Percentiles rank a stretch among this genome's conserved stretches.
Evolutionary conservation across 2,888 invertebrate genomes (phyloP).

Genomic region (Aporophyla nigra): DNA sequence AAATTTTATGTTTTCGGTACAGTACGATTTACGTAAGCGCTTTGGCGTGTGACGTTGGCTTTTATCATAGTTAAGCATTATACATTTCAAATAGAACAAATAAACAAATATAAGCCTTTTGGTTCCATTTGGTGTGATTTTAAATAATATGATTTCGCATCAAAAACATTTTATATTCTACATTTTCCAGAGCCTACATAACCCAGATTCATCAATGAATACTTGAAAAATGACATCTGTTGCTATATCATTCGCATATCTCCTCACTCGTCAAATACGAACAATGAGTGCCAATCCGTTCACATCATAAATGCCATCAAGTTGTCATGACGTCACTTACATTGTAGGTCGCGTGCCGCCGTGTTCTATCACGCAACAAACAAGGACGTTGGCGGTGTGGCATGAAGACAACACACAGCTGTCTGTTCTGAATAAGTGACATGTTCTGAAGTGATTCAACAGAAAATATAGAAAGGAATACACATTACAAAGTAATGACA

Average conservation of each 20-base stretch:
- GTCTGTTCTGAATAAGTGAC: not conserved
- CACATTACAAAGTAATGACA: not conserved
- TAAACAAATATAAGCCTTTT: not conserved
- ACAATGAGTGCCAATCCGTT: conserved; percentile 21
- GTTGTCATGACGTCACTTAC: conserved; percentile 23
- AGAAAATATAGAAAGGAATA: not conserved
- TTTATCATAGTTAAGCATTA: not conserved
- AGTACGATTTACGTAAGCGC: not conserved
- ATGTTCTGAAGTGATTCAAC: conserved; percentile 16
- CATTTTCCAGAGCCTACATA: not conserved
- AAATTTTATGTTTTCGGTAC: not conserved
- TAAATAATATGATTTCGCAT: not conserved
- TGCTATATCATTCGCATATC: not conserved
- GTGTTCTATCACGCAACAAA: conserved; percentile 23
- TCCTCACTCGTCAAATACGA: conserved; percentile 7
- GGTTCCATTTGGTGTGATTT: not conserved
- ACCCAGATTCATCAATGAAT: not conserved
- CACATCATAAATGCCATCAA: conserved; percentile 32
- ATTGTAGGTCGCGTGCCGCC: conserved; percentile 4
- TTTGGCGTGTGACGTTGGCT: not conserved
- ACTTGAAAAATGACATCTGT: not conserved
- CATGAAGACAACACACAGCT: not conserved
- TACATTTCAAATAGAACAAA: not conserved
- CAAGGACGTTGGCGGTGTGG: not conserved
- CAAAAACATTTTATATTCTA: not conserved